phyloP scores from a whole-genome alignment of 2,113 vertebrate species.

The Hyaena hyaena region DNA sequence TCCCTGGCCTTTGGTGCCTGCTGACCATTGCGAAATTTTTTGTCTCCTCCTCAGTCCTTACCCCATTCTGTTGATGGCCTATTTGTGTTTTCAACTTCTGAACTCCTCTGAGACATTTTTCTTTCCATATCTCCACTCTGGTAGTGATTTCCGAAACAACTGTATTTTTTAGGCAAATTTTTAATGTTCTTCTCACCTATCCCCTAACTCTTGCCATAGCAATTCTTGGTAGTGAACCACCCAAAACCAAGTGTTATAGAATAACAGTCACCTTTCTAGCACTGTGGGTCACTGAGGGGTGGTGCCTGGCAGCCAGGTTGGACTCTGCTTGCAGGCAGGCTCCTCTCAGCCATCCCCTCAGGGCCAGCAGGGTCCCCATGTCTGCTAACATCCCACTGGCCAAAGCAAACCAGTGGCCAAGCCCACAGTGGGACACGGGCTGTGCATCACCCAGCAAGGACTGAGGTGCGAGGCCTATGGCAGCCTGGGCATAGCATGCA shows the following conservation, averaged over 20 bases:
- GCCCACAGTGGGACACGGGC: rapidly evolving
- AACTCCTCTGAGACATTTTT: background rate
- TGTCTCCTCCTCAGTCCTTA: background rate
- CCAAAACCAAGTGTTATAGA: background rate
- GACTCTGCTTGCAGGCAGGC: background rate
- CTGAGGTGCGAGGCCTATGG: background rate
- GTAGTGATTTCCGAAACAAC: background rate
- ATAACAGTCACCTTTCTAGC: background rate
- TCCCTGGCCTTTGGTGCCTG: background rate
- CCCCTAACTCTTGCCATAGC: background rate
- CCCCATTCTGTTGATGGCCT: background rate
- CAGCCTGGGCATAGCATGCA: rapidly evolving
- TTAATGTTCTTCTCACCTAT: background rate
- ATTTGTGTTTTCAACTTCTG: background rate
- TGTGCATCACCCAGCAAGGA: background rate
- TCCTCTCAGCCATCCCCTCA: background rate
- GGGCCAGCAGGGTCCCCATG: background rate
- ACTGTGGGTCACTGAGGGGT: background rate
- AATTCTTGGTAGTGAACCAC: background rate
- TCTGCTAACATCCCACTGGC: rapidly evolving
- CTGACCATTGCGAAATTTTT: background rate
- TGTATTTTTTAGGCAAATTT: background rate
- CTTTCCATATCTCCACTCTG: background rate
- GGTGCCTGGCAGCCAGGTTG: background rate
- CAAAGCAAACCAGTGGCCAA: background rate